Evolutionary conservation across 2,797 vertebrate species (phyloP).

Genomic region (Erpetoichthys calabaricus): DNA sequence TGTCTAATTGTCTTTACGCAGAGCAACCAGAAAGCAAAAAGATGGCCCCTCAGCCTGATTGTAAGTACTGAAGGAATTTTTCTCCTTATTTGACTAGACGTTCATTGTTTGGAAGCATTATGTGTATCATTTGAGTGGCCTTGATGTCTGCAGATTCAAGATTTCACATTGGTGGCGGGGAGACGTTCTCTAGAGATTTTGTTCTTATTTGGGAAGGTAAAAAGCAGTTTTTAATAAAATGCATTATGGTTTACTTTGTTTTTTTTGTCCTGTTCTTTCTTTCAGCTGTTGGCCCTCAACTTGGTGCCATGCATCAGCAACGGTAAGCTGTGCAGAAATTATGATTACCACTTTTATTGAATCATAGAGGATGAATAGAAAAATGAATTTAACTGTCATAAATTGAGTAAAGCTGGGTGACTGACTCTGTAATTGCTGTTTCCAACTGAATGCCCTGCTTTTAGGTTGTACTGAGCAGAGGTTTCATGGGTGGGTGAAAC

Average conservation of each 20-base stretch:
- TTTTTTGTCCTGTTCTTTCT: slow-evolving; percentile 1
- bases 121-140: not conserved
- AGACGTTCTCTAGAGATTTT: not conserved
- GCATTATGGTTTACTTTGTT: slow-evolving; percentile 11
- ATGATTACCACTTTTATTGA: not conserved
- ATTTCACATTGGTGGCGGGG: too few relatives aligned
- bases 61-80: slow-evolving; percentile 42
- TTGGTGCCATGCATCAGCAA: slow-evolving; percentile 72
- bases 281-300: slow-evolving; percentile 70
- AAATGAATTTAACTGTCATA: too few relatives aligned
- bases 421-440: too few relatives aligned
- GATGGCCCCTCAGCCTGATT: slow-evolving; percentile 72
- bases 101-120: not conserved
- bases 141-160: not conserved
- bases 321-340: slow-evolving; percentile 43
- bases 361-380: too few relatives aligned
- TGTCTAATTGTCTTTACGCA: slow-evolving; percentile 30
- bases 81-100: slow-evolving; percentile 40
- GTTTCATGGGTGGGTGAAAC: too few relatives aligned
- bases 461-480: too few relatives aligned
- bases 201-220: not conserved
- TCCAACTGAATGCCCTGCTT: too few relatives aligned
- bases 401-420: too few relatives aligned
- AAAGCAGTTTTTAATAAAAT: slow-evolving; percentile 1
- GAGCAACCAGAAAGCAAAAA: slow-evolving; percentile 90